Conservation (phyloP, 2,888 invertebrate genomes). For the Holacanthella duospinosa region DNA sequence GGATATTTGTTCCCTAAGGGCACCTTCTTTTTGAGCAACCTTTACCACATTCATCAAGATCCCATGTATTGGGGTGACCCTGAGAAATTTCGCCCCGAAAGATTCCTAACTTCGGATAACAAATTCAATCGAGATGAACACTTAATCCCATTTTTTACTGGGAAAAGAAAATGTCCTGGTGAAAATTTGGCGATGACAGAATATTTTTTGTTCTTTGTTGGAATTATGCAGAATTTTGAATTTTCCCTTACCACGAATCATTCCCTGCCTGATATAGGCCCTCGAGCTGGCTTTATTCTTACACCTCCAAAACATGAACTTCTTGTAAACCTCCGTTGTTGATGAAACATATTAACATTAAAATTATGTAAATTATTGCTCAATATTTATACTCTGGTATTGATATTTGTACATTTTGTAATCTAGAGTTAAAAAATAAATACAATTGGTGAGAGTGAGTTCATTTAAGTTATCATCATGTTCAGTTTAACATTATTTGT, state of each 20-base stretch:
- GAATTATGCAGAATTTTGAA: slow-evolving; percentile 30
- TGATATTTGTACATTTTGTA: too few relatives aligned
- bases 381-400: too few relatives aligned
- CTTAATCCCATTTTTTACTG: slow-evolving; percentile 37
- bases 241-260: slow-evolving; percentile 29
- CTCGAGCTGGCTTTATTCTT: slow-evolving; percentile 30
- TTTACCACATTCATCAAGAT: slow-evolving; percentile 29
- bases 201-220: slow-evolving; percentile 34
- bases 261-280: slow-evolving; percentile 27
- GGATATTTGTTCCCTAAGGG: slow-evolving; percentile 28
- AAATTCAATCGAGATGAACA: slow-evolving; percentile 33
- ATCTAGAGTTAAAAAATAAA: too few relatives aligned
- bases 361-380: too few relatives aligned
- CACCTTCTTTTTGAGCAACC: slow-evolving; percentile 30
- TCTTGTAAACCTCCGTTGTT: slow-evolving; percentile 11
- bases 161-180: slow-evolving; percentile 32
- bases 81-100: slow-evolving; percentile 20
- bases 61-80: slow-evolving; percentile 27
- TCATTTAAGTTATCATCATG: too few relatives aligned
- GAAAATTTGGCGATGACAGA: slow-evolving; percentile 31
- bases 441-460: too few relatives aligned
- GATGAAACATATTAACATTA: too few relatives aligned
- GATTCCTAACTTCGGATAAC: slow-evolving; percentile 14
- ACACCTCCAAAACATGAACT: slow-evolving; percentile 32
- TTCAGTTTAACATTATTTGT: too few relatives aligned